Conservation (phyloP, 2,113 vertebrate species). For the Mesoclemmys tuberculata region DNA sequence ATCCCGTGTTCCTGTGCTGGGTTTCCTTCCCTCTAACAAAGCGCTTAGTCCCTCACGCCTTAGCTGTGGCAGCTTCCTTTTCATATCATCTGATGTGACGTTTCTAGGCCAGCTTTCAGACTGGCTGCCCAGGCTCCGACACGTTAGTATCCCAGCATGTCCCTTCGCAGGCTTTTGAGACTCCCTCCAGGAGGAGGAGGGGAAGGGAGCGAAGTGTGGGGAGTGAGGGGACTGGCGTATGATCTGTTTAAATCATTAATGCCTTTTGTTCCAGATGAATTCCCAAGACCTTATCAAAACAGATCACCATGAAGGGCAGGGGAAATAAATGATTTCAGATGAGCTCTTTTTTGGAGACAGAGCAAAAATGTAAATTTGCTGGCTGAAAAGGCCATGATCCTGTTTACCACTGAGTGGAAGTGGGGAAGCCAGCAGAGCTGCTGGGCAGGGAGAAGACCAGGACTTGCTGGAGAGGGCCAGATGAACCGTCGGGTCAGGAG, state of each 20-base stretch:
- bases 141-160: background rate
- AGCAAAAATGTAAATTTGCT: background rate
- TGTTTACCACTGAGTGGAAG: background rate
- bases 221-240: too few species aligned
- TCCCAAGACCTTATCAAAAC: background rate
- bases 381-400: background rate
- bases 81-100: slow-evolving; percentile 10
- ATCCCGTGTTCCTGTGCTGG: background rate
- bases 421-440: background rate
- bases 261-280: background rate
- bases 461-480: background rate
- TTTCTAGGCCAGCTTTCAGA: slow-evolving; percentile 14
- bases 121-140: background rate
- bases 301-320: background rate
- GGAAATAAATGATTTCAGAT: background rate
- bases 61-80: background rate
- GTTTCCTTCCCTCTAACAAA: background rate
- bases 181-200: background rate
- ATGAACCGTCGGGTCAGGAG: background rate
- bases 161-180: background rate
- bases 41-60: background rate
- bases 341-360: background rate
- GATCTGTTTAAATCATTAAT: background rate
- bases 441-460: background rate
- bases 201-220: background rate